Evolutionary conservation across 2,888 invertebrate species (phyloP).

Genomic region (Ectemnius lituratus): DNA sequence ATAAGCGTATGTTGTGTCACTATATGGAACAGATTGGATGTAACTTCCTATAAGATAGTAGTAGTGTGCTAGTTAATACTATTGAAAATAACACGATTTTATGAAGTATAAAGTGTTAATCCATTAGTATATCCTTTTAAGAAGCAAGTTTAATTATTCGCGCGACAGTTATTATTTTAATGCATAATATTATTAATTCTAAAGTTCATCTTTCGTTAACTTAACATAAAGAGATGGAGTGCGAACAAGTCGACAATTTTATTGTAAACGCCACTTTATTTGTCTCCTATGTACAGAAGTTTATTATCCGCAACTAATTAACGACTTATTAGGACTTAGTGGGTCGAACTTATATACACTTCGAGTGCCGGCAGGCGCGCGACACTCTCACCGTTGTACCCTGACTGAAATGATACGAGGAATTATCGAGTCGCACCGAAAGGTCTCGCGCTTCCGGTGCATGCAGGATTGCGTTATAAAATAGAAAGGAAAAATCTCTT

Average conservation of each 20-base stretch:
- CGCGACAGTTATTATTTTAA: too few species aligned
- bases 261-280: slow-evolving; percentile 66
- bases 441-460: slow-evolving; percentile 17
- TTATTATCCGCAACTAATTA: slow-evolving; percentile 56
- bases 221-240: slow-evolving; percentile 5
- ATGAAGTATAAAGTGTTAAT: too few species aligned
- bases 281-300: slow-evolving; percentile 65
- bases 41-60: too few species aligned
- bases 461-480: slow-evolving; percentile 49
- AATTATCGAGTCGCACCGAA: slow-evolving; percentile 33
- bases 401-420: slow-evolving; percentile 58
- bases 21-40: too few species aligned
- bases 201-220: neutral
- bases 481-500: slow-evolving; percentile 50
- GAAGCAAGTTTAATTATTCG: too few species aligned
- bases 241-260: slow-evolving; percentile 24
- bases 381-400: slow-evolving; percentile 54
- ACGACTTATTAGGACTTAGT: slow-evolving; percentile 61
- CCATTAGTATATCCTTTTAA: too few species aligned
- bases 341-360: slow-evolving; percentile 61
- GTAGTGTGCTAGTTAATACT: too few species aligned
- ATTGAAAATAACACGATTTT: too few species aligned
- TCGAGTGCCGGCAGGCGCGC: slow-evolving; percentile 31
- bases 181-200: too few species aligned
- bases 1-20: too few species aligned